A percentile compares a stretch with the other conserved stretches of the same genome.
These are phyloP conservation scores for Alca torda DNA, from an alignment of 2,797 vertebrate species.

Conservation along the genomic window DNA sequence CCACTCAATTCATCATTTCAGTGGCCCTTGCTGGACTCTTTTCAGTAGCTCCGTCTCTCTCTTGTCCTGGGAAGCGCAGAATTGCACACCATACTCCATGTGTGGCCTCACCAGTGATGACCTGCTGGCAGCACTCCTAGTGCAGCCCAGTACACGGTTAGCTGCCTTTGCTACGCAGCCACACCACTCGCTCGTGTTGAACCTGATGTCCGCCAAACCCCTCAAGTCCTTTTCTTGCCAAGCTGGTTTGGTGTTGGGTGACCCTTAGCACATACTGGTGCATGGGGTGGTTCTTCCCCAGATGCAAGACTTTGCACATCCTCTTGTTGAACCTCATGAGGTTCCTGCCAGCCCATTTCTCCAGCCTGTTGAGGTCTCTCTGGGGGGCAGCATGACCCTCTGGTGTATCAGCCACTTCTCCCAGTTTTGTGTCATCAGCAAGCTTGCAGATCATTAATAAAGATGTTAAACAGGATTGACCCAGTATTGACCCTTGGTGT, in stretches of 20 bases:
- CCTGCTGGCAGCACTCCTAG: not conserved
- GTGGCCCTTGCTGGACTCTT: not conserved
- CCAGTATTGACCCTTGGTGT: not conserved
- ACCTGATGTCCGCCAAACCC: not conserved
- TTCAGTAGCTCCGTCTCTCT: not conserved
- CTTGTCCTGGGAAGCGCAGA: not conserved
- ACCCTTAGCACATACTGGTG: fast-evolving
- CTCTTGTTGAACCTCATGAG: not conserved
- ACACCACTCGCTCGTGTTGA: not conserved
- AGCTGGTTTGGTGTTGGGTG: not conserved
- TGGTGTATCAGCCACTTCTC: not conserved
- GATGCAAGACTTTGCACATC: not conserved
- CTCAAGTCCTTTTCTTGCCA: not conserved
- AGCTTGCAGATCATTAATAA: slow-evolving; percentile 20
- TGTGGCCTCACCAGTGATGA: not conserved
- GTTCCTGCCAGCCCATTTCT: not conserved
- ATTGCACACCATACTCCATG: fast-evolving
- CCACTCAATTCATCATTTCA: not conserved
- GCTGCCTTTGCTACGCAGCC: not conserved
- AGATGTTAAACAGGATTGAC: not conserved
- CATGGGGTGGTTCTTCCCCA: not conserved
- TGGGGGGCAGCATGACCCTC: not conserved
- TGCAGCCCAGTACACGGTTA: not conserved
- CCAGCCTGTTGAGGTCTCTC: not conserved
- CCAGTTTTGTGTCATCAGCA: not conserved